Evolutionary conservation across 2,113 vertebrate species (phyloP).

Genomic region (Leptosomus discolor): DNA sequence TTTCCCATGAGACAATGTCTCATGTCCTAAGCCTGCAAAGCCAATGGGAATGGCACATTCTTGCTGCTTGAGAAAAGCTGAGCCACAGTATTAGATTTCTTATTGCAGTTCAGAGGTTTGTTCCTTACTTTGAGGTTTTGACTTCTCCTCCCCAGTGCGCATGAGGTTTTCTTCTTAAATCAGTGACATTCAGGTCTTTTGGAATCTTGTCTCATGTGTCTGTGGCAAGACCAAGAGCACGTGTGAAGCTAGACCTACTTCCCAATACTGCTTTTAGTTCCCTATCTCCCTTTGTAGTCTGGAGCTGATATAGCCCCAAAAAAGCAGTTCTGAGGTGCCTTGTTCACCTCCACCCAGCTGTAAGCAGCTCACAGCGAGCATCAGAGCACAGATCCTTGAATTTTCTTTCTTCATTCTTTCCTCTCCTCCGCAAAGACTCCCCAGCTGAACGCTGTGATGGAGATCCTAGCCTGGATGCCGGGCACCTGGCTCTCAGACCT

Average conservation of each 20-base stretch:
- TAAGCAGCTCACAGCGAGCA: background rate
- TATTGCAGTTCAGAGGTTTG: background rate
- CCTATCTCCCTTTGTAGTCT: background rate
- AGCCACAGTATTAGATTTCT: background rate
- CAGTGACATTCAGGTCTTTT: rapidly evolving
- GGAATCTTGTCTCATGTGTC: background rate
- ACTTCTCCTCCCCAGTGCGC: background rate
- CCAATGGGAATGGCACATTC: background rate
- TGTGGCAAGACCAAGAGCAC: background rate
- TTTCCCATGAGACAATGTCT: background rate
- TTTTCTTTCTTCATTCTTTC: background rate
- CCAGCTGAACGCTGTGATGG: conserved; percentile 68
- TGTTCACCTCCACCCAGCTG: background rate
- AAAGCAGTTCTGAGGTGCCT: background rate
- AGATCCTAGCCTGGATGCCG: conserved; percentile 81
- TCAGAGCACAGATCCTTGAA: background rate
- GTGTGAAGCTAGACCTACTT: background rate
- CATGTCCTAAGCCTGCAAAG: background rate
- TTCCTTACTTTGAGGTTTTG: background rate
- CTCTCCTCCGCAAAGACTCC: conserved; percentile 50
- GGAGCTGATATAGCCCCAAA: background rate
- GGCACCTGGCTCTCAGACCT: conserved; percentile 82
- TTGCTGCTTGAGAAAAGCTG: background rate
- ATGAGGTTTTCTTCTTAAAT: background rate
- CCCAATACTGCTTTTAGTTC: background rate